Conservation (phyloP, 23 tunicate species). For the Trididemnum nubilum region DNA sequence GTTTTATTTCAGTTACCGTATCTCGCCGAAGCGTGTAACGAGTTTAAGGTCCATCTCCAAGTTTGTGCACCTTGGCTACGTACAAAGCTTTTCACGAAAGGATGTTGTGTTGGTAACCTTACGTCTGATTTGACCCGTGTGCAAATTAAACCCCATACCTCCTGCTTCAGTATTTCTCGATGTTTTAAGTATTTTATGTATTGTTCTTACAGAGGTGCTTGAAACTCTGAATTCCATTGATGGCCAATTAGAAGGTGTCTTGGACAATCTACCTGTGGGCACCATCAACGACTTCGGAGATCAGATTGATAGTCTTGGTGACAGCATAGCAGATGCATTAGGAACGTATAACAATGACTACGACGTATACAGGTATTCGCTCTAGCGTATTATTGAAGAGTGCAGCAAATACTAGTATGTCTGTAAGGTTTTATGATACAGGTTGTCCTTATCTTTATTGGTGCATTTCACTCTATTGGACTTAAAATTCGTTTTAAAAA, state of each 20-base stretch:
- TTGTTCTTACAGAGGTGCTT: background rate
- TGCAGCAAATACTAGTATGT: too few species aligned
- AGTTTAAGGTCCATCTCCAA: background rate
- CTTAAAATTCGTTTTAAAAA: too few species aligned
- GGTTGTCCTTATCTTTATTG: too few species aligned
- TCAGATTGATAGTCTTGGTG: background rate
- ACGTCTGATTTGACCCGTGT: background rate
- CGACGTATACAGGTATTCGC: conserved; percentile 28
- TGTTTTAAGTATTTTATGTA: background rate
- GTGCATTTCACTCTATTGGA: too few species aligned
- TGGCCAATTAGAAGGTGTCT: background rate
- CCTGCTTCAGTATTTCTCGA: background rate
- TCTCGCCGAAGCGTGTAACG: background rate
- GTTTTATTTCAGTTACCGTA: background rate
- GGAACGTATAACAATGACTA: background rate
- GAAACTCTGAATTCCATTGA: background rate
- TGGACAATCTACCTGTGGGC: conserved; percentile 1
- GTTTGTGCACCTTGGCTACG: background rate
- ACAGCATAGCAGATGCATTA: background rate
- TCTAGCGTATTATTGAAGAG: background rate
- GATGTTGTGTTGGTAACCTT: background rate
- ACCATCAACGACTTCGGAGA: background rate
- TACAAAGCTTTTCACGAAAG: background rate
- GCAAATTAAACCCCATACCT: background rate
- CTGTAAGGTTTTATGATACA: too few species aligned